A percentile compares a stretch with the other conserved stretches of the same genome.
These are phyloP conservation scores for Venturia canescens DNA, from an alignment of 1,140 invertebrate species.

Conservation along the genomic window DNA sequence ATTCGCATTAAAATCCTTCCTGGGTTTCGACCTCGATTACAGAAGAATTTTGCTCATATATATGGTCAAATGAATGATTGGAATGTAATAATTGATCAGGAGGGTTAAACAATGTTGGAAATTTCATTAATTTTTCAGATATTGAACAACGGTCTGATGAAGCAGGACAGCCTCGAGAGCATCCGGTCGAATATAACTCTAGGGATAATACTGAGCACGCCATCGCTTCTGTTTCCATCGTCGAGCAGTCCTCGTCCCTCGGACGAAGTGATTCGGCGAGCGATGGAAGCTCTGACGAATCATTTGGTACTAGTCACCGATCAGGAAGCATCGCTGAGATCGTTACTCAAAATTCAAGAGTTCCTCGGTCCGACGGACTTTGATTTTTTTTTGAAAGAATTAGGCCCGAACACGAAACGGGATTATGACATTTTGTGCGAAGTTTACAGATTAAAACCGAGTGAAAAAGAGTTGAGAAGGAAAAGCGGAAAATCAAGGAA, in stretches of 20 bases:
- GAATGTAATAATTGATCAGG: too few relatives aligned
- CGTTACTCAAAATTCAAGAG: constrained; percentile 82
- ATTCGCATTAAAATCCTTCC: too few relatives aligned
- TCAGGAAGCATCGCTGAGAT: constrained; percentile 83
- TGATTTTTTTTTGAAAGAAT: constrained; percentile 74
- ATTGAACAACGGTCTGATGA: constrained; percentile 81
- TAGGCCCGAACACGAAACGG: constrained; percentile 78
- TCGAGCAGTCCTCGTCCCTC: constrained; percentile 65
- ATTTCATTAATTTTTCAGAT: constrained; percentile 77
- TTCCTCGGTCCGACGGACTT: constrained; percentile 82
- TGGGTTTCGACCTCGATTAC: too few relatives aligned
- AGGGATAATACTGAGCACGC: constrained; percentile 82
- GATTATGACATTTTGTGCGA: constrained; percentile 84
- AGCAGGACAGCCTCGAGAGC: constrained; percentile 77
- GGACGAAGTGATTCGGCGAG: constrained; percentile 71
- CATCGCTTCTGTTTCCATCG: constrained; percentile 79
- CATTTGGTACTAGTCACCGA: constrained; percentile 82
- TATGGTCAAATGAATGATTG: too few relatives aligned
- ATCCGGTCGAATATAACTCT: constrained; percentile 81
- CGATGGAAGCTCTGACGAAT: constrained; percentile 80
- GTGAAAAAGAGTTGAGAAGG: constrained; percentile 47
- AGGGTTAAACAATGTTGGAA: neutral
- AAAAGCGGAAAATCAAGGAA: neutral
- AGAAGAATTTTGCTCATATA: too few relatives aligned
- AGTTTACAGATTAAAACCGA: constrained; percentile 78